Conservation (phyloP, 30 jellyfish, hydroid and myxozoan species). For the Turritopsis rubra region DNA sequence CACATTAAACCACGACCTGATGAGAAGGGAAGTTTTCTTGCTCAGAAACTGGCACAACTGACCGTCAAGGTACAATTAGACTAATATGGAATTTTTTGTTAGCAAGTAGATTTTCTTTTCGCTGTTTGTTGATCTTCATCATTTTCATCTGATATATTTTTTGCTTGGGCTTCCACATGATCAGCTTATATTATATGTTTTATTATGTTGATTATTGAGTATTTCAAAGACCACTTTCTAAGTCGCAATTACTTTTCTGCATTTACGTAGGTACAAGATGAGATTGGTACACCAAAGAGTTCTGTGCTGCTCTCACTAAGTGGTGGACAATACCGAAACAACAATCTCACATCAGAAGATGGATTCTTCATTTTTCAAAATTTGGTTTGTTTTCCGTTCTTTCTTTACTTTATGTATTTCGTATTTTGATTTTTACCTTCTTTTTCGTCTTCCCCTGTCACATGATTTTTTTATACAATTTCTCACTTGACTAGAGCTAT, state of each 20-base stretch:
- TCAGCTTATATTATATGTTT: background rate
- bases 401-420: background rate
- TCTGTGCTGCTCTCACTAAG: conserved; percentile 88
- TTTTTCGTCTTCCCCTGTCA: background rate
- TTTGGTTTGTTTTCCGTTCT: conserved; percentile 35
- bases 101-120: background rate
- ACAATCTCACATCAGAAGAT: conserved; percentile 64
- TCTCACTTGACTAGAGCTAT: too few species aligned
- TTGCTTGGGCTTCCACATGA: background rate
- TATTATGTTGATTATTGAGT: background rate
- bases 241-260: background rate
- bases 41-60: conserved; percentile 80
- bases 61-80: conserved; percentile 44
- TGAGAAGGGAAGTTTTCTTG: conserved; percentile 53
- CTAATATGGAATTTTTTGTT: too few species aligned
- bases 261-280: conserved; percentile 61
- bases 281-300: conserved; percentile 53
- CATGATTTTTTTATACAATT: too few species aligned
- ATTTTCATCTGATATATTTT: background rate
- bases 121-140: background rate
- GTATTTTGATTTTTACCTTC: background rate
- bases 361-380: conserved; percentile 64
- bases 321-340: conserved; percentile 93
- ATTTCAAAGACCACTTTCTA: background rate
- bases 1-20: conserved; percentile 37